Conservation (phyloP, 1,140 invertebrate species). For the Aphis craccivora region DNA sequence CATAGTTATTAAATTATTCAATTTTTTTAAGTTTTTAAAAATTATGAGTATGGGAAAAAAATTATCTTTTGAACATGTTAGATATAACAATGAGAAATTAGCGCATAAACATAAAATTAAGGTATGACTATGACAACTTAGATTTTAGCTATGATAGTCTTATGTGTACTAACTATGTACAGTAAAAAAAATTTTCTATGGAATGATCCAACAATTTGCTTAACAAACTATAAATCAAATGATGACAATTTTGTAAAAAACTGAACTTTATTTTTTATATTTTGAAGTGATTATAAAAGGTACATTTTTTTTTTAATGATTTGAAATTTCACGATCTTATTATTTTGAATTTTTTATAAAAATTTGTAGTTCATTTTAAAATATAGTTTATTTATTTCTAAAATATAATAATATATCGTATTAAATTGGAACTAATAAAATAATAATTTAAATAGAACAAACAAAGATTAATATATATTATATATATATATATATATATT, state of each 20-base stretch:
- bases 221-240: neutral
- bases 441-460: neutral
- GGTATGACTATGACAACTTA: neutral
- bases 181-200: neutral
- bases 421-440: neutral
- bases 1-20: neutral
- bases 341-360: neutral
- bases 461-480: no score
- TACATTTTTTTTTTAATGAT: no score
- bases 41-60: no score
- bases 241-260: neutral
- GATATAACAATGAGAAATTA: neutral
- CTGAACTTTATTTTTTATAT: neutral
- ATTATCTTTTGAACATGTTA: neutral
- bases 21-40: neutral
- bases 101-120: neutral
- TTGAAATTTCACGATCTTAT: no score
- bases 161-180: neutral
- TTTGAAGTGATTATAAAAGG: neutral
- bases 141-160: neutral
- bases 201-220: neutral
- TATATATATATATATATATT: no score
- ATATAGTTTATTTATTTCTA: neutral
- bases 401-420: no score
- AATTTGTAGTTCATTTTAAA: neutral